A percentile compares a stretch with the other conserved stretches of the same genome.
phyloP scores from a whole-genome alignment of 2,113 vertebrate genomes.

The Todiramphus chloris region DNA sequence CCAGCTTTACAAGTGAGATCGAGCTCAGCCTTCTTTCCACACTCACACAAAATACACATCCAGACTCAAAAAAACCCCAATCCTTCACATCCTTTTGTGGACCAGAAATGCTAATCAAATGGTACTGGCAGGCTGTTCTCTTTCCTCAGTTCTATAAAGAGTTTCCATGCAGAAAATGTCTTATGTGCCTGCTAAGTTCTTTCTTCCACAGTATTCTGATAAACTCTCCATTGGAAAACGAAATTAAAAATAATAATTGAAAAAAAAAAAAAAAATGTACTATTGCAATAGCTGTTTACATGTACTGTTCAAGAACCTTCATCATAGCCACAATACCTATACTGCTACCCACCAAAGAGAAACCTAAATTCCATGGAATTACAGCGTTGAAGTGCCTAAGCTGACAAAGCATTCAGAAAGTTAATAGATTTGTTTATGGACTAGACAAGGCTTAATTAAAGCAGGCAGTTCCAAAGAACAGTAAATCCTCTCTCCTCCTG shows the following conservation, averaged over 20 bases:
- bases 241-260: not conserved
- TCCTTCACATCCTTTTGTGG: not conserved
- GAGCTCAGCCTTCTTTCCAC: not conserved
- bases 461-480: constrained; percentile 34
- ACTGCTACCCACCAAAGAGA: not conserved
- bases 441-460: constrained; percentile 63
- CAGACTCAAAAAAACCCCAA: not conserved
- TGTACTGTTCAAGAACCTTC: not conserved
- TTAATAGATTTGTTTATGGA: constrained; percentile 58
- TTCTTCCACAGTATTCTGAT: not conserved
- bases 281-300: not conserved
- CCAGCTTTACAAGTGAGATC: not conserved
- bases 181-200: not conserved
- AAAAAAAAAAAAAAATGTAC: not conserved
- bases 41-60: not conserved
- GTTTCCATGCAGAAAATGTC: not conserved
- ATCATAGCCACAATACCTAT: not conserved
- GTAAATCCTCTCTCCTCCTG: constrained; percentile 29
- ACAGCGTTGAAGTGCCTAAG: not conserved
- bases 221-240: not conserved
- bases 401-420: constrained; percentile 43
- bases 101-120: not conserved
- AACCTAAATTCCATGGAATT: not conserved
- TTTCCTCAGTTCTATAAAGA: not conserved
- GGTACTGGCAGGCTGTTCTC: not conserved